Base-by-base conservation (phyloP, 2,113 vertebrate genomes). In the Empidonax alnorum region DNA sequence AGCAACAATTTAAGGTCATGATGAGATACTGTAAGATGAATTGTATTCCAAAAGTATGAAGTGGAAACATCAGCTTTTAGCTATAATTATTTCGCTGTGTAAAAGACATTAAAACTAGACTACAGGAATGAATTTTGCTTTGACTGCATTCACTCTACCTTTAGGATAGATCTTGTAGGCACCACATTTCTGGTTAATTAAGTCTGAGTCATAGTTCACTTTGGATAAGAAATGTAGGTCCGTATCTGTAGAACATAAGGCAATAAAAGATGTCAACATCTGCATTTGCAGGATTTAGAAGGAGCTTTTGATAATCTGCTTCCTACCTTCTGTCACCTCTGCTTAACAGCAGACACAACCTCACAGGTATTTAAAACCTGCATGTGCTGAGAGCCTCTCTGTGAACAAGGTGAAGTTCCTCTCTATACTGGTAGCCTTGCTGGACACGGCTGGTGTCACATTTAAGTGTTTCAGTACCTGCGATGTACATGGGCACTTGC, bases 201-300 rank as follows among this genome's bases (percentile, higher is more conserved):
- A 96, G 46, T 76, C 73, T 75, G 83, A 94, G 69, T 28, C 8
- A 33, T 39, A 84, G 88, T 75, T 96, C 62, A 68, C 69, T 79
- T 81, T 88, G 80, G 80, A 76, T 93, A 94, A 96, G 92, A 81
- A 92, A 82, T 78, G 69, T 53, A 76, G 86, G 76, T 82, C 56
- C 19, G 1, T 86, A 92, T 84, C 86, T 91, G 31, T 68, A 84
- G 75, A 92, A 63, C 80, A 84, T 81, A 93, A 89, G 66, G 73
- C 73, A 92, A 75, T 89, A 93, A 89, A 84, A 94, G 37, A 66
- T 89, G 88, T 84, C 86, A 87, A 86, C 14, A 8, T 68, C 68
- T 79, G 86, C 11, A 3, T 92, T 65, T 92, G 80, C 35, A 77
- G 58, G 77, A 94, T 95, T 93, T 95, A 94, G 44, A 90, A 73